Conservation (phyloP, 2,797 vertebrate genomes). For the Leuciscus waleckii region DNA sequence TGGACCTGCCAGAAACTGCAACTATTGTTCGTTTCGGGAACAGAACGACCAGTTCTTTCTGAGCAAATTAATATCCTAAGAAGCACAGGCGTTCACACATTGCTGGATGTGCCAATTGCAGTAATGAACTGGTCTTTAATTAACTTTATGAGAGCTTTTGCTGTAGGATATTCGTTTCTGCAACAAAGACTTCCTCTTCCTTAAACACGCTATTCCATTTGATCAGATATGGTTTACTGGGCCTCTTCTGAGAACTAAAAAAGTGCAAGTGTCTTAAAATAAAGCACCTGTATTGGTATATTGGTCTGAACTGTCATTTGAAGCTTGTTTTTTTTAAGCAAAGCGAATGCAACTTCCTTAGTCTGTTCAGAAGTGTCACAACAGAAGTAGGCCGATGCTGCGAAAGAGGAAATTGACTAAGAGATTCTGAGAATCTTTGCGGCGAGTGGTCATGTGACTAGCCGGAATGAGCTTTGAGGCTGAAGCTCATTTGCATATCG, state of each 20-base stretch:
- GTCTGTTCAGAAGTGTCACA: conserved; percentile 46
- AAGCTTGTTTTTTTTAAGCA: conserved; percentile 4
- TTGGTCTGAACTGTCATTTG: neutral
- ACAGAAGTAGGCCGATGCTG: conserved; percentile 54
- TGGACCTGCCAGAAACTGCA: conserved; percentile 37
- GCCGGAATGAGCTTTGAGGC: conserved; percentile 73
- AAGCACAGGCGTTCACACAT: neutral
- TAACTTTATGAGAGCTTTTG: neutral
- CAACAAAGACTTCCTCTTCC: neutral
- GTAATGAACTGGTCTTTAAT: neutral
- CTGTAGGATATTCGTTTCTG: neutral
- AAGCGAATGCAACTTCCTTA: conserved; percentile 20
- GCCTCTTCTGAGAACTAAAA: conserved; percentile 36
- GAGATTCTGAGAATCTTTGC: conserved; percentile 75
- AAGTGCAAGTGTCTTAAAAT: conserved; percentile 28
- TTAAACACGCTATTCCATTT: neutral
- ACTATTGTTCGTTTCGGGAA: conserved; percentile 6
- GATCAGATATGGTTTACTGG: conserved; percentile 7
- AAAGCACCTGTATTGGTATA: neutral
- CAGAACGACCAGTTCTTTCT: conserved; percentile 15
- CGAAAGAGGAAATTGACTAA: conserved; percentile 71
- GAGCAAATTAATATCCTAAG: conserved; percentile 20
- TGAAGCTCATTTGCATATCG: conserved; percentile 74
- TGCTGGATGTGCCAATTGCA: neutral
- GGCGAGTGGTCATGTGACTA: conserved; percentile 80